These are phyloP conservation scores for Hemiscyllium ocellatum DNA, from an alignment of 2,113 vertebrate genomes.

Conservation along the genomic window DNA sequence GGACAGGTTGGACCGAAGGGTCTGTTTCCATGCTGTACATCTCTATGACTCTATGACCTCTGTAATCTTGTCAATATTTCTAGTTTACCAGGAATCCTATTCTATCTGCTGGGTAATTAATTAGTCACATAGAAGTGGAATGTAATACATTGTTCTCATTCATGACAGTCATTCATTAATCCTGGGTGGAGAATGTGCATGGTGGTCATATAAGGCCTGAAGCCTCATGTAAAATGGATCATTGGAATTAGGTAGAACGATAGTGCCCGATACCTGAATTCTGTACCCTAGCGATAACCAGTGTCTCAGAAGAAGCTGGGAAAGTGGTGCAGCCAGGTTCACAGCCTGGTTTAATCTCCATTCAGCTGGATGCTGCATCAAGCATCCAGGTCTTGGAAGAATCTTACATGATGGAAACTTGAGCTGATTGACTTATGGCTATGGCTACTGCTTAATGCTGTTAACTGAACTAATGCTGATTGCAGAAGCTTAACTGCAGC, in stretches of 20 bases:
- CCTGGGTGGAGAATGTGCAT: neutral
- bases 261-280: neutral
- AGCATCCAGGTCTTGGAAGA: neutral
- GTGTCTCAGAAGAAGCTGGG: neutral
- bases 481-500: neutral
- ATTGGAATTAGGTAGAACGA: neutral
- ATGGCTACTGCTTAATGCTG: constrained; percentile 2
- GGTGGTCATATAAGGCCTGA: neutral
- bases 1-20: no score
- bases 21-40: no score
- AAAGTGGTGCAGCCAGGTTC: neutral
- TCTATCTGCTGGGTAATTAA: neutral
- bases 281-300: neutral
- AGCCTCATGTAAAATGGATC: neutral
- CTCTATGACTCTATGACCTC: no score
- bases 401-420: neutral
- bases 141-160: neutral
- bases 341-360: neutral
- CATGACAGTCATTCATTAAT: neutral
- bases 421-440: neutral
- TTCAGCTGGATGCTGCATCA: neutral
- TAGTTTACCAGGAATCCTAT: neutral
- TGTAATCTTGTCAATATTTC: neutral
- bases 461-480: neutral
- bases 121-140: neutral